Conservation (phyloP, 1,140 invertebrate genomes). For the Calephelis nemesis region DNA sequence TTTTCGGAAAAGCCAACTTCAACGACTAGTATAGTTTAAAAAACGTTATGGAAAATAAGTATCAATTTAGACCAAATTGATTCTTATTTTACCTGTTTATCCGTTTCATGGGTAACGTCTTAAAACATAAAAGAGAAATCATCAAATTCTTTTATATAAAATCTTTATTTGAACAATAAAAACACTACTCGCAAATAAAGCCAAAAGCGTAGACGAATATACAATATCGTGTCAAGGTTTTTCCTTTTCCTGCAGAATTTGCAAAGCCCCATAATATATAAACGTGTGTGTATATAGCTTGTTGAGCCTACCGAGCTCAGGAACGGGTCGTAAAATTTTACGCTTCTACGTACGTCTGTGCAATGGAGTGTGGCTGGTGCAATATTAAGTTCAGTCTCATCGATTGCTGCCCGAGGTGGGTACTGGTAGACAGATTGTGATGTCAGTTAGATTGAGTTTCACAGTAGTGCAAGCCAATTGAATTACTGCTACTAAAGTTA, state of each 20-base stretch:
- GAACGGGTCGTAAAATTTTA: conserved; percentile 4
- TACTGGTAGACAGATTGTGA: conserved; percentile 1
- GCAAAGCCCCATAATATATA: background rate
- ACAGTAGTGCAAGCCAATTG: background rate
- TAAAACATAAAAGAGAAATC: no score
- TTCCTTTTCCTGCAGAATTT: background rate
- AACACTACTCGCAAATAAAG: background rate
- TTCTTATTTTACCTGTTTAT: no score
- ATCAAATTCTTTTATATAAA: no score
- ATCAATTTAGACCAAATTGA: no score
- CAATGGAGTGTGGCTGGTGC: background rate
- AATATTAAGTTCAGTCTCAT: conserved; percentile 10
- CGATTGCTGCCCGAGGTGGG: conserved; percentile 7
- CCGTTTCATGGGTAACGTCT: no score
- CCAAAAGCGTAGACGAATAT: background rate
- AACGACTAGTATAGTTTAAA: no score
- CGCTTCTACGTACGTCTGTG: background rate
- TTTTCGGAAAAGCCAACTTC: no score
- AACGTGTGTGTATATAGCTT: background rate
- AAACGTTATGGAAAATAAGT: no score
- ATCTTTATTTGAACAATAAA: no score
- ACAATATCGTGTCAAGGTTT: background rate
- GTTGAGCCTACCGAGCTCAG: background rate
- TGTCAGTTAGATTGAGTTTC: background rate
- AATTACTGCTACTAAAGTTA: background rate